phyloP scores from a whole-genome alignment of 2,113 vertebrate genomes.

The Eidolon helvum region DNA sequence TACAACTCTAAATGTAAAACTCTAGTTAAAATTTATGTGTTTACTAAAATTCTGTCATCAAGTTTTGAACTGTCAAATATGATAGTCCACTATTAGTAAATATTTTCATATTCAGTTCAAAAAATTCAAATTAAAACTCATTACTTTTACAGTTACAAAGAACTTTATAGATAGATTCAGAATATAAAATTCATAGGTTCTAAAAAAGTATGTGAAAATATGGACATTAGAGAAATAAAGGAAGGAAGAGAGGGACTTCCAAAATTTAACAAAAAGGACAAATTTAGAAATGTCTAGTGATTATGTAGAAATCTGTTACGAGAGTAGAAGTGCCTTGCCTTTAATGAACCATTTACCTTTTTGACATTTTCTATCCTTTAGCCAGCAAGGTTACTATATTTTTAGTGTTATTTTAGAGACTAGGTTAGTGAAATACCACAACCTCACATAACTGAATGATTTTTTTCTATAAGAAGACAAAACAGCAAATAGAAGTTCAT shows the following conservation, averaged over 20 bases:
- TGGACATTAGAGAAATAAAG: slow-evolving; percentile 68
- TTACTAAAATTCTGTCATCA: slow-evolving; percentile 70
- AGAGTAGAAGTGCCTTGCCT: slow-evolving; percentile 75
- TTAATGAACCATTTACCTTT: slow-evolving; percentile 78
- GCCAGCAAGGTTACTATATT: slow-evolving; percentile 69
- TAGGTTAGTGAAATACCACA: slow-evolving; percentile 64
- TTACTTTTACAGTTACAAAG: slow-evolving; percentile 73
- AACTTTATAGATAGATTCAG: slow-evolving; percentile 69
- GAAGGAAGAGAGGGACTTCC: slow-evolving; percentile 62
- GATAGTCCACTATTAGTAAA: slow-evolving; percentile 65
- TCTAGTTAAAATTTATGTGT: slow-evolving; percentile 79
- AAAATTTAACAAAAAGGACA: slow-evolving; percentile 73
- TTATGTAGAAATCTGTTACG: slow-evolving; percentile 73
- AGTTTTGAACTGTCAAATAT: slow-evolving; percentile 76
- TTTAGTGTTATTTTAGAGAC: slow-evolving; percentile 69
- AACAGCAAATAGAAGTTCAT: neutral
- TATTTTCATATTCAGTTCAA: slow-evolving; percentile 34
- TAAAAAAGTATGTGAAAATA: slow-evolving; percentile 72
- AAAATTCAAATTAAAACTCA: slow-evolving; percentile 77
- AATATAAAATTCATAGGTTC: slow-evolving; percentile 74
- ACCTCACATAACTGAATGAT: slow-evolving; percentile 40
- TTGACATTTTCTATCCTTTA: slow-evolving; percentile 75
- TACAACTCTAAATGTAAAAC: slow-evolving; percentile 59
- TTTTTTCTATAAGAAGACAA: neutral
- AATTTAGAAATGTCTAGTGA: slow-evolving; percentile 77